Conservation (phyloP, 2,888 invertebrate genomes). For the Agrotis puta region DNA sequence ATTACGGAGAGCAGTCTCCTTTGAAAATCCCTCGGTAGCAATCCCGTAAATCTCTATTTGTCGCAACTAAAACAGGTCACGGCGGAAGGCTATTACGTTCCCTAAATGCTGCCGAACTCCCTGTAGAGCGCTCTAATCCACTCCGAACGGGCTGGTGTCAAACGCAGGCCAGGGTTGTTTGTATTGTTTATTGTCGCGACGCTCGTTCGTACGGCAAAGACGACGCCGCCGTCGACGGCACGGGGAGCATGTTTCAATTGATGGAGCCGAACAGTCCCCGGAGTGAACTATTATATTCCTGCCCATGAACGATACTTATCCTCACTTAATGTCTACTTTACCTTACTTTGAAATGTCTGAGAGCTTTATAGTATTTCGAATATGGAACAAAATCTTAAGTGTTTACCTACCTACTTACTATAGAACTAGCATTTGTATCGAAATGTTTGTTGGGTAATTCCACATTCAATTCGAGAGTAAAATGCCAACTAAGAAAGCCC, state of each 20-base stretch:
- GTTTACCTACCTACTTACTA: conserved; percentile 7
- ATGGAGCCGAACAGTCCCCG: conserved; percentile 79
- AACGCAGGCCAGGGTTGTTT: conserved; percentile 90
- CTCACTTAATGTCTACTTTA: conserved; percentile 77
- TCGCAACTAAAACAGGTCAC: conserved; percentile 91
- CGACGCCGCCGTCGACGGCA: conserved; percentile 77
- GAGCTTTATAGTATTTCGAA: conserved; percentile 63
- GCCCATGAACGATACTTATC: conserved; percentile 79
- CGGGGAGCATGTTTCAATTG: conserved; percentile 86
- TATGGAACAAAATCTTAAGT: conserved; percentile 60
- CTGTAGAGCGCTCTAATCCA: conserved; percentile 90
- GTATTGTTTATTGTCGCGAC: conserved; percentile 90
- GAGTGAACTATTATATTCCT: conserved; percentile 80
- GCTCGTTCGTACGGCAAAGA: conserved; percentile 87
- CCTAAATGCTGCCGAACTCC: conserved; percentile 90
- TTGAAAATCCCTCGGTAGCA: conserved; percentile 84
- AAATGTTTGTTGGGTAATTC: conserved; percentile 1
- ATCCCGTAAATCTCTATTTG: conserved; percentile 91
- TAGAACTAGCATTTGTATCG: neutral
- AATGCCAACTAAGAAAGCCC: neutral
- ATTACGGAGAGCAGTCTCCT: conserved; percentile 83
- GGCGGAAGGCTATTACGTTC: conserved; percentile 90
- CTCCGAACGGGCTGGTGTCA: conserved; percentile 90
- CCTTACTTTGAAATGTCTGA: conserved; percentile 67
- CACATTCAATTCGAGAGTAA: conserved; percentile 1